A percentile compares a stretch with the other conserved stretches of the same genome.
Evolutionary conservation across 2,888 invertebrate species (phyloP).

Genomic region (Orgyia antiqua): DNA sequence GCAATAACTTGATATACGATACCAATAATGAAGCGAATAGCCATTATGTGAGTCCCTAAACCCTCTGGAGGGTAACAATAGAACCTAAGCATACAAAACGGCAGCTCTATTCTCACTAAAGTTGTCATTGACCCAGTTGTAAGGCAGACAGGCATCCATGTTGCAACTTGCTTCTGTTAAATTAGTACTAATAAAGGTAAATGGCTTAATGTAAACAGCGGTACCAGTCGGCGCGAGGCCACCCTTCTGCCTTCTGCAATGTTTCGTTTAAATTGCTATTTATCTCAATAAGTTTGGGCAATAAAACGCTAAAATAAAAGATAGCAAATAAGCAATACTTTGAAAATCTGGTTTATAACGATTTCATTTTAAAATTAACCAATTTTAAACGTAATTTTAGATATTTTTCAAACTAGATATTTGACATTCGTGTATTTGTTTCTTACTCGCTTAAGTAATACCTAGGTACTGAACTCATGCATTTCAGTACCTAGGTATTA

Average conservation of each 20-base stretch:
- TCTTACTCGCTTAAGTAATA: too few relatives aligned
- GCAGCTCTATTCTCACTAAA: constrained; percentile 66
- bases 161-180: constrained; percentile 51
- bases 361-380: too few relatives aligned
- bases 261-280: constrained; percentile 20
- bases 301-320: too few relatives aligned
- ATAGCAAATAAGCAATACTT: too few relatives aligned
- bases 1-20: constrained; percentile 7
- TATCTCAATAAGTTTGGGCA: constrained; percentile 28
- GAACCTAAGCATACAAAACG: constrained; percentile 60
- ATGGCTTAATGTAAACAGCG: constrained; percentile 47
- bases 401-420: too few relatives aligned
- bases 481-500: too few relatives aligned
- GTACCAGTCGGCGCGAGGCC: constrained; percentile 41
- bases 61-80: constrained; percentile 40
- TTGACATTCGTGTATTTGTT: too few relatives aligned
- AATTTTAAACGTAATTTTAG: too few relatives aligned
- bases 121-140: constrained; percentile 71
- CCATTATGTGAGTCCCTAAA: constrained; percentile 26
- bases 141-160: constrained; percentile 41
- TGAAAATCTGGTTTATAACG: too few relatives aligned
- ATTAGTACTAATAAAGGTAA: constrained; percentile 65
- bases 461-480: too few relatives aligned
- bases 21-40: constrained; percentile 13
- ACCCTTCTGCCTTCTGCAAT: constrained; percentile 23